A percentile compares a stretch with the other conserved stretches of the same genome.
Evolutionary conservation across 2,113 vertebrate species (phyloP).

Genomic region (Dendrocopos noguchii): DNA sequence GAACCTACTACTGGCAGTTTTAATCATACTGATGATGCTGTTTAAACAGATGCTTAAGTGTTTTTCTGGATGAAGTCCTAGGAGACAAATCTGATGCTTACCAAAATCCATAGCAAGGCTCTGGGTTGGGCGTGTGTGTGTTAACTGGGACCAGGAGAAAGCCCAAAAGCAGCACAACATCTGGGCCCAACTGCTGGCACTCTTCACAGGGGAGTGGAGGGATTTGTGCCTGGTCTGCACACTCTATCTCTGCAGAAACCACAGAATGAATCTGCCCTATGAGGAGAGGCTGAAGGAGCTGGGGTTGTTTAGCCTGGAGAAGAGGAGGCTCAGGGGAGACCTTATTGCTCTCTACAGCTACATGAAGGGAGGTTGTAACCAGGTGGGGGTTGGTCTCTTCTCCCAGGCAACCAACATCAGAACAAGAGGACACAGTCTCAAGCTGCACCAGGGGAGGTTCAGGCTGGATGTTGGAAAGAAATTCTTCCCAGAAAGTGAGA

Average conservation of each 20-base stretch:
- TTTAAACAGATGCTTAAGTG: background rate
- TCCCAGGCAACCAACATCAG: too few relatives aligned
- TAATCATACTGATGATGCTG: slow-evolving; percentile 27
- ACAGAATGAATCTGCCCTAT: background rate
- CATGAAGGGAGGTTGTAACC: too few relatives aligned
- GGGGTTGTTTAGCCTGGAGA: too few relatives aligned
- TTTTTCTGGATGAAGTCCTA: background rate
- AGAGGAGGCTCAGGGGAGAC: too few relatives aligned
- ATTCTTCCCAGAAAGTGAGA: too few relatives aligned
- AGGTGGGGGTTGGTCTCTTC: too few relatives aligned
- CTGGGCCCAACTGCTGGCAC: accelerated
- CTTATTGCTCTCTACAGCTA: too few relatives aligned
- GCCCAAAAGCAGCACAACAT: background rate
- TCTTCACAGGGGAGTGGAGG: background rate
- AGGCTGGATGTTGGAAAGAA: too few relatives aligned
- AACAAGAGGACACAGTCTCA: too few relatives aligned
- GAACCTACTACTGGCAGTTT: background rate
- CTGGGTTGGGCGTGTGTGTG: too few relatives aligned
- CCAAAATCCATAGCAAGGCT: background rate
- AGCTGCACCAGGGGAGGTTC: too few relatives aligned
- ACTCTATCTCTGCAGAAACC: background rate
- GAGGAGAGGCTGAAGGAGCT: too few relatives aligned
- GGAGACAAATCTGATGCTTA: background rate
- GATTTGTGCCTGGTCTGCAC: accelerated
- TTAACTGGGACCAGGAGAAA: background rate